Percentiles rank a stretch among this genome's conserved stretches.
phyloP scores from a whole-genome alignment of 2,113 vertebrate species.

The Conger conger region DNA sequence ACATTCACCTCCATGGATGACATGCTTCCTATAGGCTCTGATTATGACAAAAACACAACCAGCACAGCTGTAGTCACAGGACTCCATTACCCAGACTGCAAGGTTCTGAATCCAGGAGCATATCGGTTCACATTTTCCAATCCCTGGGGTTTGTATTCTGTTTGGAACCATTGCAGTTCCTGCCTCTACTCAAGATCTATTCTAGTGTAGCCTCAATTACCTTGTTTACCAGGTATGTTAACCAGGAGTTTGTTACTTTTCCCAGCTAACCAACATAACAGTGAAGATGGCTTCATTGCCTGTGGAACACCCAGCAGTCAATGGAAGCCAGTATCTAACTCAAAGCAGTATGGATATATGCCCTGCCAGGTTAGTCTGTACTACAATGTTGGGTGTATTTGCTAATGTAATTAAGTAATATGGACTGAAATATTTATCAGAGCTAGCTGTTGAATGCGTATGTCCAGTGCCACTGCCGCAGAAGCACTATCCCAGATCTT shows the following conservation, averaged over 20 bases:
- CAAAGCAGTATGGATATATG: too few species aligned
- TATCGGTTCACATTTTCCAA: neutral
- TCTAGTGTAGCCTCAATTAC: neutral
- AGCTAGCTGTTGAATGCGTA: neutral
- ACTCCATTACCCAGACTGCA: neutral
- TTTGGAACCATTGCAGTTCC: neutral
- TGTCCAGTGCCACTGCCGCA: neutral
- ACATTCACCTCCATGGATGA: slow-evolving; percentile 85
- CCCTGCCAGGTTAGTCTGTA: too few species aligned
- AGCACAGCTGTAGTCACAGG: neutral
- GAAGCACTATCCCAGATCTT: neutral
- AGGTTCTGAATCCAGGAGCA: neutral
- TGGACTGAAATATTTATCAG: too few species aligned
- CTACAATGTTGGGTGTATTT: neutral
- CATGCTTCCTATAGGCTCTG: slow-evolving; percentile 83
- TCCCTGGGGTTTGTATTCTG: neutral
- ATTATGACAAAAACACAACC: neutral
- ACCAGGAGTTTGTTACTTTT: too few species aligned
- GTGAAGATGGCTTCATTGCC: slow-evolving; percentile 7
- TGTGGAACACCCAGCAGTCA: neutral
- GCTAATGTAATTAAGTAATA: neutral
- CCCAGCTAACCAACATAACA: slow-evolving; percentile 17
- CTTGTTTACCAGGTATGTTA: neutral
- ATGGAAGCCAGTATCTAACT: too few species aligned
- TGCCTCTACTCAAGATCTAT: neutral